These are phyloP conservation scores for Pollenia griseotomentosa DNA, from an alignment of 2,888 invertebrate species.

Conservation along the genomic window DNA sequence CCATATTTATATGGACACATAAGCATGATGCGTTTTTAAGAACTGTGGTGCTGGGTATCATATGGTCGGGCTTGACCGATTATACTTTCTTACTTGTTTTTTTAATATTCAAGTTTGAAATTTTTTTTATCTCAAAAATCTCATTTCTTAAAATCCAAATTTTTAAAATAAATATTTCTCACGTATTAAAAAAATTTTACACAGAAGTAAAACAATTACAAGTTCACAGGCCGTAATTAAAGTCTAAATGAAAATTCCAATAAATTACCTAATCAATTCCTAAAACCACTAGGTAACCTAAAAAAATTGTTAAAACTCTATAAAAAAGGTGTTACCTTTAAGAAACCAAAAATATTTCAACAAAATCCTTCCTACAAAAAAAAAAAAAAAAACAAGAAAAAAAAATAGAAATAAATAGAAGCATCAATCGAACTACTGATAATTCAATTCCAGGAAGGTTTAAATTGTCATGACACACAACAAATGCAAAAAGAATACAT, in stretches of 20 bases:
- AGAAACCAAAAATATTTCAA: background rate
- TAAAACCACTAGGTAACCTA: constrained; percentile 13
- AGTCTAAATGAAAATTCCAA: constrained; percentile 14
- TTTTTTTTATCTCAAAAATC: no score
- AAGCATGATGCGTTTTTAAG: no score
- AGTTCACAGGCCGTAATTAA: constrained; percentile 4
- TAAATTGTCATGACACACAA: constrained; percentile 51
- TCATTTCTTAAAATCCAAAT: background rate
- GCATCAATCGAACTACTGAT: constrained; percentile 50
- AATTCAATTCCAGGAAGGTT: constrained; percentile 62
- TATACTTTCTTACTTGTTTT: no score
- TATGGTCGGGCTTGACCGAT: no score
- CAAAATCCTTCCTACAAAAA: background rate
- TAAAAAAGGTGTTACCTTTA: background rate
- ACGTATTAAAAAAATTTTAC: background rate
- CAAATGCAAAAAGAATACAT: background rate
- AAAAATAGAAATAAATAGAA: constrained; percentile 34
- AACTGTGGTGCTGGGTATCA: no score
- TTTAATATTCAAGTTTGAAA: no score
- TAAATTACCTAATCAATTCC: constrained; percentile 16
- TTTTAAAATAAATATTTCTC: background rate
- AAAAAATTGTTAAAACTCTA: background rate
- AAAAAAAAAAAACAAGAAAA: background rate
- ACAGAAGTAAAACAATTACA: constrained; percentile 32
- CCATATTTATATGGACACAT: no score